Evolutionary conservation across 2,888 invertebrate species (phyloP), one percentile per base, ranked within the genome.

Genomic region (Carabus problematicus): DNA sequence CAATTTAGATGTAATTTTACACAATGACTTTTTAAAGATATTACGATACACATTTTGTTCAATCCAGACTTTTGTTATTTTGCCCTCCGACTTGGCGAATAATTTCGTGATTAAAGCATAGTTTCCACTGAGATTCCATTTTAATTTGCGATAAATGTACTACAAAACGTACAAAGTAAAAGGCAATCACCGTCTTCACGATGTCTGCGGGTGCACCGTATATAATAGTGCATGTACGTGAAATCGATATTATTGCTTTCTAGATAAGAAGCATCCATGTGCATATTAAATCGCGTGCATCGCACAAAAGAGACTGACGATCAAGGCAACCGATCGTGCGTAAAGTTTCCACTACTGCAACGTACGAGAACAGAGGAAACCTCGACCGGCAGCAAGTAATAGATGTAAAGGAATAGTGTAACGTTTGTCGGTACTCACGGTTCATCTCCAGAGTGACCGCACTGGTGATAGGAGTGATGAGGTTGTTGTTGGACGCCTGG

Each of bases 401-500:
- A 29, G 6, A 29, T 29, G 6, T 6, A 29, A 29, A 6, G 6
- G 29, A 29, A 29, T 6, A 29, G 29, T 29, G 29, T 29, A 29
- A 29, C 29, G 29, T 29, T 29, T 29, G 6, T 47, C 2, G 11
- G 69, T 71, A 85, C 92, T 91, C 80, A 92, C 92, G 84, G 77
- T 89, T 91, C 77, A 92, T 85, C 78, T 92, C 89, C 75, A 92
- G 83, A 6, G 87, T 86, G 72, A 92, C 85, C 1, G 87, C 85
- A 70, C 89, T 86, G 66, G 88, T 85, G 70, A 91, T 85, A 12
- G 92, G 91, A 6, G 88, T 84, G 39, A 89, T 86, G 71, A 90
- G 85, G 74, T 88, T 86, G 75, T 91, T 91, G 82, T 92, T 92
- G 59, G 87, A 85, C 0, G 92, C 92, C 77, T 89, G 87, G 77